A percentile compares a stretch with the other conserved stretches of the same genome.
Evolutionary conservation across 2,888 invertebrate species (phyloP).

Genomic region (Eupithecia tripunctaria): DNA sequence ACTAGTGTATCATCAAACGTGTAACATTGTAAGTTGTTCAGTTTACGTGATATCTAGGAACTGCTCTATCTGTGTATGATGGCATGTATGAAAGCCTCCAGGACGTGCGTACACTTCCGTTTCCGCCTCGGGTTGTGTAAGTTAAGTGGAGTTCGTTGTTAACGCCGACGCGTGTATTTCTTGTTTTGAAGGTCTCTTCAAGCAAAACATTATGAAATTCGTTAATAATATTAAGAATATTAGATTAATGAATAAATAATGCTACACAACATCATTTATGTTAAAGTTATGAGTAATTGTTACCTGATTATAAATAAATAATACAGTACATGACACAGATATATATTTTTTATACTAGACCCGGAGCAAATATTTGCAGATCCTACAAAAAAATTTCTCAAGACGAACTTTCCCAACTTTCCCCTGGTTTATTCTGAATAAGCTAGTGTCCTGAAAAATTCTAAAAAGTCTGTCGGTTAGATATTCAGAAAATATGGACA

Average conservation of each 20-base stretch:
- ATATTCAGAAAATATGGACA: too few species aligned
- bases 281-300: too few species aligned
- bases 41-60: not conserved
- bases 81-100: not conserved
- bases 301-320: too few species aligned
- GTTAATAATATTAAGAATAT: not conserved
- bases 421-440: not conserved
- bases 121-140: constrained; percentile 5
- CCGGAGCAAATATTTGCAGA: too few species aligned
- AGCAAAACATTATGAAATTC: not conserved
- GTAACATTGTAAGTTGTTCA: not conserved
- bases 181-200: not conserved
- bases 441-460: too few species aligned
- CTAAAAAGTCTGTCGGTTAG: too few species aligned
- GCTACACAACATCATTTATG: too few species aligned
- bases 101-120: constrained; percentile 11
- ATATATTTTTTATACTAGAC: too few species aligned
- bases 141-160: constrained; percentile 26
- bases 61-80: not conserved
- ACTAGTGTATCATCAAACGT: not conserved
- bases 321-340: too few species aligned
- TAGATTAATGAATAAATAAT: not conserved
- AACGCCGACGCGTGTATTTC: not conserved
- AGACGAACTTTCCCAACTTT: not conserved
- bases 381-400: too few species aligned